phyloP scores from a whole-genome alignment of 1,140 invertebrate genomes.

The Drosophila persimilis region DNA sequence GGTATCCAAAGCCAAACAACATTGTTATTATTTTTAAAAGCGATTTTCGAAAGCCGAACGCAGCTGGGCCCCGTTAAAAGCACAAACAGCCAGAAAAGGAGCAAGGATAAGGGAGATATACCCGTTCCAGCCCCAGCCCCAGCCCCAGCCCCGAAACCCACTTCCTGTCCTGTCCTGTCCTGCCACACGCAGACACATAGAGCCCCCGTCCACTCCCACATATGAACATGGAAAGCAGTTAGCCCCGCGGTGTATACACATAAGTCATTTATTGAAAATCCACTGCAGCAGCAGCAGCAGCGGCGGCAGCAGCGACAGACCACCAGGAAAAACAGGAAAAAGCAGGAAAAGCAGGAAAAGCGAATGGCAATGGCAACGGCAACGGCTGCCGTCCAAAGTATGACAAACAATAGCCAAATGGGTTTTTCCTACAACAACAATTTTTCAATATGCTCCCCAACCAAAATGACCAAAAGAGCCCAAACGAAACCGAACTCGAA shows the following conservation, averaged over 20 bases:
- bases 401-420: conserved; percentile 80
- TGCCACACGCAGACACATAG: background rate
- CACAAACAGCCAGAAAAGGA: conserved; percentile 50
- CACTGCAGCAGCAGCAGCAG: conserved; percentile 51
- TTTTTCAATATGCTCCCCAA: conserved; percentile 72
- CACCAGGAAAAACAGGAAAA: conserved; percentile 15
- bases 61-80: conserved; percentile 77
- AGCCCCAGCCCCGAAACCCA: background rate
- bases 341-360: conserved; percentile 17
- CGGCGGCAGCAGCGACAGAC: conserved; percentile 26
- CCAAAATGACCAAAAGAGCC: conserved; percentile 68
- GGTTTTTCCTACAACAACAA: conserved; percentile 79
- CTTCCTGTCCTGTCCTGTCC: background rate
- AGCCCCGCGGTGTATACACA: conserved; percentile 62
- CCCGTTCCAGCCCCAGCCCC: too few relatives aligned
- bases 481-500: conserved; percentile 15
- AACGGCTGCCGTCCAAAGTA: conserved; percentile 56
- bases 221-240: conserved; percentile 54
- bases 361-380: conserved; percentile 14
- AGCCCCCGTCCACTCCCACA: background rate
- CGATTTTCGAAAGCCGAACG: conserved; percentile 67
- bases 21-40: conserved; percentile 79
- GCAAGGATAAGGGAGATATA: background rate
- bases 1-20: conserved; percentile 30
- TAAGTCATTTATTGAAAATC: conserved; percentile 80